Evolutionary conservation across 1,140 invertebrate species (phyloP).

Genomic region (Drosophila prosaltans): DNA sequence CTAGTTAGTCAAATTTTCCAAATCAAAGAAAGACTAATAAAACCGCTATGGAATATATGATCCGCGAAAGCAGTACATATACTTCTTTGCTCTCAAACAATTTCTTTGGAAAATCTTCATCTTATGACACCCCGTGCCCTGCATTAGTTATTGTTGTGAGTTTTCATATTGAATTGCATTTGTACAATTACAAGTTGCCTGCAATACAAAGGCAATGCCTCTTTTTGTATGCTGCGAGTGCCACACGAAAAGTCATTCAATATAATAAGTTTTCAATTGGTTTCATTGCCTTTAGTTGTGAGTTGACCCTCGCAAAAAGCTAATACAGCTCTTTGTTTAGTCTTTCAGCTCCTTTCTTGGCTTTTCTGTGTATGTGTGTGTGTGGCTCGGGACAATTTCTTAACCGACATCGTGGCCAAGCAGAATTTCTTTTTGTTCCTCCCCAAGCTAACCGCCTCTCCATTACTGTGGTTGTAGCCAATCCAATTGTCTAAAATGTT

Average conservation of each 20-base stretch:
- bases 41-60: too few relatives aligned
- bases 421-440: slow-evolving; percentile 6
- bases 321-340: not conserved
- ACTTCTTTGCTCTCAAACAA: too few relatives aligned
- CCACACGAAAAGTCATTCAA: not conserved
- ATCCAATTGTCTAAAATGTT: slow-evolving; percentile 75
- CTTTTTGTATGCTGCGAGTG: not conserved
- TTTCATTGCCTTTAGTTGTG: not conserved
- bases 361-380: slow-evolving; percentile 14
- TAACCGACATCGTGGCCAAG: slow-evolving; percentile 37
- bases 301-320: not conserved
- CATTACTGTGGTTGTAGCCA: slow-evolving; percentile 15
- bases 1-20: too few relatives aligned
- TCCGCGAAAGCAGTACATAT: too few relatives aligned
- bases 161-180: not conserved
- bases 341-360: slow-evolving; percentile 3
- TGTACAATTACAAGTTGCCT: not conserved
- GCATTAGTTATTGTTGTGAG: not conserved
- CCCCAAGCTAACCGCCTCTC: not conserved
- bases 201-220: not conserved
- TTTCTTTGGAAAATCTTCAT: too few relatives aligned
- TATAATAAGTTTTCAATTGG: too few relatives aligned
- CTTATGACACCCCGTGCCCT: too few relatives aligned
- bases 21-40: too few relatives aligned
- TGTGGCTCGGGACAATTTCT: slow-evolving; percentile 54